Evolutionary conservation across 2,113 vertebrate genomes (phyloP), one percentile per base, ranked within the genome.

Genomic region (Macroglossus sobrinus): DNA sequence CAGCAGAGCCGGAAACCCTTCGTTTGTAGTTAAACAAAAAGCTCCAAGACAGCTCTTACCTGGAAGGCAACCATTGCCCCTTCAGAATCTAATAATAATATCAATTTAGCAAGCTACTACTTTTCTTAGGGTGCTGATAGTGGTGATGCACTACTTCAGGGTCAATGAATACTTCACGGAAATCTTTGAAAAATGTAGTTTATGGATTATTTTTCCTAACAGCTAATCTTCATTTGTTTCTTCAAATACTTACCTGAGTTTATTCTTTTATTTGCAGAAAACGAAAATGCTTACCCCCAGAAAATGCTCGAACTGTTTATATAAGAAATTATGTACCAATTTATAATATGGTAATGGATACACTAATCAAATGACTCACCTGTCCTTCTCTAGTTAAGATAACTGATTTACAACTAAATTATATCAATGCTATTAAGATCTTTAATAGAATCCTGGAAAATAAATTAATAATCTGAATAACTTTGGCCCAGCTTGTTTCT

Each of bases 1-100:
- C 7, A 3, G 5, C 81, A 53, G 89, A 94, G 40, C 47, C 71
- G 61, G 86, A 96, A 97, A 95, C 15, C 38, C 43, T 89, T 50
- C n/a, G 13, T 92, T 71, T 95, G 63, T 91, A 63, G 93, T 97
- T 96, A 96, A 95, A 81, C 93, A 84, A 72, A 43, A 14, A 94
- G 15, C 40, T 69, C 72, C 59, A 94, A 91, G 69, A 35, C 28
- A 89, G 89, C 45, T 93, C 35, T 88, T 94, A 89, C 91, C 91
- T 80, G 9, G 38, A 93, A 88, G 71, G 53, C 33, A 57, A 92
- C 28, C 35, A 68, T 50, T 47, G 12, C 24, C 24, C 35, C 1
- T 1, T 59, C 55, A 43, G 78, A 93, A 72, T 85, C 53, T 96
- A 79, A 82, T 95, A 92, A 75, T 26, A 89, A 38, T 79, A 92